Evolutionary conservation across 2,113 vertebrate species (phyloP), one percentile per base, ranked within the genome.

Genomic region (Centropristis striata): DNA sequence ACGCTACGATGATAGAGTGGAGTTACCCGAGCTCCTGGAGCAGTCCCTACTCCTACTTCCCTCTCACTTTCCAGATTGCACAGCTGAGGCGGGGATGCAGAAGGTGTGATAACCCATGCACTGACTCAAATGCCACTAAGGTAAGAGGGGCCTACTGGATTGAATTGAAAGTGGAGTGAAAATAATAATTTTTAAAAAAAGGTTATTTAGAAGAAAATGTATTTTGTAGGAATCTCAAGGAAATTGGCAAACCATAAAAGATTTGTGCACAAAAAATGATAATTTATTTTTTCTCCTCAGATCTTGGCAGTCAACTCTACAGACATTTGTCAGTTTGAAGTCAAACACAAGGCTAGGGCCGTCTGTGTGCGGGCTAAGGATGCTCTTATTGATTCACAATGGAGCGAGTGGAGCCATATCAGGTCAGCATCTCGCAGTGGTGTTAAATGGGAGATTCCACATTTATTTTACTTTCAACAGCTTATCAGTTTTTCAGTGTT

Each of bases 11-110:
- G 39, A 74, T 94, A 16, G 65, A 92, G 86, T 89, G 92, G 90
- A 84, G 60, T 69, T 94, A 94, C 74, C 94, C 94, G 0, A 79
- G 80, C 36, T 92, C 93, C 21, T 95, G 94, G 94, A 94, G 53
- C 90, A 90, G 61, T 4, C 94, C 94, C 27, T 74, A 77, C 69
- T 93, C 94, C 36, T 94, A 90, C 84, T 95, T 94, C 73, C 94
- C 93, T 5, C 92, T 95, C 42, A 92, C 68, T n/a, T 94, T 94
- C 61, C 86, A 94, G 78, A 84, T 94, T 32, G 58, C 64, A 44
- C 88, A 91, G 75, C 41, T 91, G 28, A 85, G 3, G 32, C 2
- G 15, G 23, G 41, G 28, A 8, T 84, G 81, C 21, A 84, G n/a
- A 50, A 73, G 41, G 16, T 82, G 77, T 69, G 51, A 39, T 1